Conservation (phyloP, 2,888 invertebrate species). For the Microctonus aethiopoides region DNA sequence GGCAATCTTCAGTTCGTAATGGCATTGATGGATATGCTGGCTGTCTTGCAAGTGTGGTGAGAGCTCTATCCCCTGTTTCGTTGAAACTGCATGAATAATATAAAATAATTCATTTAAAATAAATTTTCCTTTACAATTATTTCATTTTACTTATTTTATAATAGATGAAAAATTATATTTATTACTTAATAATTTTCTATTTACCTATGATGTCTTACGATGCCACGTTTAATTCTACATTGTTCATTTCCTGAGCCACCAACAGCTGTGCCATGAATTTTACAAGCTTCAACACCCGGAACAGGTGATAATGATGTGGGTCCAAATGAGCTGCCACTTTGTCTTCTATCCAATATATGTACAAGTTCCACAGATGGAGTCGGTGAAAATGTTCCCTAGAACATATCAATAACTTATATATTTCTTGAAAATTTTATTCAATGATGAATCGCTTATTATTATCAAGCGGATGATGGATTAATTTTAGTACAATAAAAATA, state of each 20-base stretch:
- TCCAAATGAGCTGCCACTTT: conserved; percentile 62
- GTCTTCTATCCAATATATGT: conserved; percentile 62
- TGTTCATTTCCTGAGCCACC: conserved; percentile 61
- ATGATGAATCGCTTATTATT: no score
- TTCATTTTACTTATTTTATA: neutral
- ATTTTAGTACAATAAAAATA: no score
- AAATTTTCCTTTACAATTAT: neutral
- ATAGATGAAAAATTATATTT: neutral
- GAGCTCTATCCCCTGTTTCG: conserved; percentile 62
- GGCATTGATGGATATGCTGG: conserved; percentile 66
- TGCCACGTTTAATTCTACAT: conserved; percentile 63
- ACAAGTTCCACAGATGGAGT: conserved; percentile 65
- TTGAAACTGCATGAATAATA: conserved; percentile 55
- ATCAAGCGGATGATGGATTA: no score
- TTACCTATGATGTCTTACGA: conserved; percentile 65
- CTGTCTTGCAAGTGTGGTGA: conserved; percentile 63
- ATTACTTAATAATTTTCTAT: neutral
- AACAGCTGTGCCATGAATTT: conserved; percentile 63
- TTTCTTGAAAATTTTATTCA: neutral
- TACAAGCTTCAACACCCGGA: conserved; percentile 63
- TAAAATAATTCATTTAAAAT: neutral
- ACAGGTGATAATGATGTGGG: conserved; percentile 64
- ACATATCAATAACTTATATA: neutral
- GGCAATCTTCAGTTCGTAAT: conserved; percentile 60
- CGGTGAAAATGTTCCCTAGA: conserved; percentile 64